phyloP scores from a whole-genome alignment of 92 coral and sea anemone species.

The Muricea muricata region DNA sequence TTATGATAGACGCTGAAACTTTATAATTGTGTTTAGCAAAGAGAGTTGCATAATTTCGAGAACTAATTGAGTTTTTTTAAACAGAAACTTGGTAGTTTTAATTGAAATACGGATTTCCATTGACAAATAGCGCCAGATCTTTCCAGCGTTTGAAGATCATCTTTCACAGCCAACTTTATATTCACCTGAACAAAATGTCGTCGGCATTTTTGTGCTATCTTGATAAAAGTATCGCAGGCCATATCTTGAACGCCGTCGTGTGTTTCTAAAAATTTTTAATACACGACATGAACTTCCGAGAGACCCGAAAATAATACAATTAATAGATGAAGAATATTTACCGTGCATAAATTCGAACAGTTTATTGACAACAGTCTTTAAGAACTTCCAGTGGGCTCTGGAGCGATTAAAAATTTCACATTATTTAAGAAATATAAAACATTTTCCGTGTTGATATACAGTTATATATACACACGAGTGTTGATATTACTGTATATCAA shows the following conservation, averaged over 20 bases:
- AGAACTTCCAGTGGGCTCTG: conserved; percentile 98
- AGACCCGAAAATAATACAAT: not conserved
- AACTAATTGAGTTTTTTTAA: too few species aligned
- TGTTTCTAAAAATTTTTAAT: conserved; percentile 73
- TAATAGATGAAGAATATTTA: conserved; percentile 44
- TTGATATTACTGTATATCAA: too few species aligned
- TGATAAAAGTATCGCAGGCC: conserved; percentile 99
- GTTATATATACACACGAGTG: too few species aligned
- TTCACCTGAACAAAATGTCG: conserved; percentile 95
- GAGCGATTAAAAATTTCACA: too few species aligned
- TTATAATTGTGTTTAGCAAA: too few species aligned
- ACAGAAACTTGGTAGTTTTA: too few species aligned
- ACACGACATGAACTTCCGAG: not conserved
- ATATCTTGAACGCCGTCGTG: conserved; percentile 99
- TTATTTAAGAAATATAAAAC: too few species aligned
- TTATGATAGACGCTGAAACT: too few species aligned
- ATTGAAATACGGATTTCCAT: too few species aligned
- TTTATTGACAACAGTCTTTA: conserved; percentile 97
- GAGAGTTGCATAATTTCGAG: too few species aligned
- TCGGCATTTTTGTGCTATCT: conserved; percentile 98
- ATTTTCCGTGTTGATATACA: too few species aligned
- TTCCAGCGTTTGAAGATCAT: too few species aligned
- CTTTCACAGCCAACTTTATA: not conserved
- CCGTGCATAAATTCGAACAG: conserved; percentile 99
- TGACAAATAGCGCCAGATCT: not conserved